Percentiles rank a stretch among this genome's conserved stretches.
Conservation (phyloP, 2,888 invertebrate genomes). For the Diadromus collaris region DNA sequence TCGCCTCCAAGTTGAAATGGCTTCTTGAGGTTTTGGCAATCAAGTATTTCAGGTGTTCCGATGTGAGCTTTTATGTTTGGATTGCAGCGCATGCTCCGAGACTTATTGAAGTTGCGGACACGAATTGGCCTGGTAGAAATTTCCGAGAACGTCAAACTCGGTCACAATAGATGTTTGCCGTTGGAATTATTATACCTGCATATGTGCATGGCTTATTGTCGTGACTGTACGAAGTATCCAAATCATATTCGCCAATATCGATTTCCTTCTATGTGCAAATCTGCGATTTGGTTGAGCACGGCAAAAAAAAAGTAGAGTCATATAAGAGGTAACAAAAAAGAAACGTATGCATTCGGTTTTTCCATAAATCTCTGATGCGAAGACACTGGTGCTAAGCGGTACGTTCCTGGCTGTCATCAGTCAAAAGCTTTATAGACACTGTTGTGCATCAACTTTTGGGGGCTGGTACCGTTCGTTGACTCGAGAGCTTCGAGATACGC, state of each 20-base stretch:
- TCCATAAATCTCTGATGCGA: not conserved
- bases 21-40: no score
- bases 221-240: no score
- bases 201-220: no score
- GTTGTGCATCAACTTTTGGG: constrained; percentile 36
- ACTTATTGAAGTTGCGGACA: no score
- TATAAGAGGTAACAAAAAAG: not conserved
- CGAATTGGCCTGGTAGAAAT: no score
- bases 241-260: no score
- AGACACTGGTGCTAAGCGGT: not conserved
- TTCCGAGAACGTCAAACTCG: no score
- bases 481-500: constrained; percentile 25
- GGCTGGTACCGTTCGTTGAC: constrained; percentile 50
- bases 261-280: not conserved
- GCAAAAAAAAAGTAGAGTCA: not conserved
- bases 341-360: not conserved
- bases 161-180: no score
- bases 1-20: not conserved
- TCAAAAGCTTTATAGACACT: constrained; percentile 8
- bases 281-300: not conserved
- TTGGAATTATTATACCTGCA: no score
- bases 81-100: no score
- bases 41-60: no score
- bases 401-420: constrained; percentile 14
- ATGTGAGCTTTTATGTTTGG: no score